Conservation (phyloP, 1,140 invertebrate genomes). For the Lordiphosa mommai region DNA sequence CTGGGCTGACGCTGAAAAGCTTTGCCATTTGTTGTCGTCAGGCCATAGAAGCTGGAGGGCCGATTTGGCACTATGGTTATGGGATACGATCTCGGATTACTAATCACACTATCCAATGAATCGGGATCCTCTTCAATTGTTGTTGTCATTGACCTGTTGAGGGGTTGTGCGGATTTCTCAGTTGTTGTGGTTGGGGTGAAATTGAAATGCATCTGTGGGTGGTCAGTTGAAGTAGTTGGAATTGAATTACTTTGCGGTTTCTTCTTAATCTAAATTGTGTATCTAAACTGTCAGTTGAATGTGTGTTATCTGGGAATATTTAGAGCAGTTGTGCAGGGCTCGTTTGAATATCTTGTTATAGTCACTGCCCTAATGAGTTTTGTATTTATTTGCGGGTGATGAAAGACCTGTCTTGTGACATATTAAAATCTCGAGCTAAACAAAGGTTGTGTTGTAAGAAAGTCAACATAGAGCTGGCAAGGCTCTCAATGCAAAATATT, state of each 20-base stretch:
- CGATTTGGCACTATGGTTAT: constrained; percentile 77
- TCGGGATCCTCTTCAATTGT: constrained; percentile 73
- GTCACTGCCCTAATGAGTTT: no score
- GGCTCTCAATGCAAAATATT: no score
- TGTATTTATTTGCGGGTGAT: no score
- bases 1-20: constrained; percentile 60
- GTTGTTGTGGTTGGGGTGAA: constrained; percentile 37
- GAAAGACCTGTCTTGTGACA: no score
- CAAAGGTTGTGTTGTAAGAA: no score
- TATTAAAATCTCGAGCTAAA: no score
- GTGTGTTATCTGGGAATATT: no score
- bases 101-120: constrained; percentile 77
- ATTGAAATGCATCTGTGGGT: constrained; percentile 63
- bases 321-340: no score
- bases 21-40: constrained; percentile 52
- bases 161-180: constrained; percentile 49
- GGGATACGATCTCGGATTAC: constrained; percentile 75
- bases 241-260: constrained; percentile 13
- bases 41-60: constrained; percentile 64
- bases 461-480: no score
- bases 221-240: constrained; percentile 14
- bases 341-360: no score
- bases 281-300: neutral
- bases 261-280: constrained; percentile 6
- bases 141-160: constrained; percentile 31